Base-by-base conservation (phyloP, 2,113 vertebrate genomes). In the Tricholaema leucomelas region DNA sequence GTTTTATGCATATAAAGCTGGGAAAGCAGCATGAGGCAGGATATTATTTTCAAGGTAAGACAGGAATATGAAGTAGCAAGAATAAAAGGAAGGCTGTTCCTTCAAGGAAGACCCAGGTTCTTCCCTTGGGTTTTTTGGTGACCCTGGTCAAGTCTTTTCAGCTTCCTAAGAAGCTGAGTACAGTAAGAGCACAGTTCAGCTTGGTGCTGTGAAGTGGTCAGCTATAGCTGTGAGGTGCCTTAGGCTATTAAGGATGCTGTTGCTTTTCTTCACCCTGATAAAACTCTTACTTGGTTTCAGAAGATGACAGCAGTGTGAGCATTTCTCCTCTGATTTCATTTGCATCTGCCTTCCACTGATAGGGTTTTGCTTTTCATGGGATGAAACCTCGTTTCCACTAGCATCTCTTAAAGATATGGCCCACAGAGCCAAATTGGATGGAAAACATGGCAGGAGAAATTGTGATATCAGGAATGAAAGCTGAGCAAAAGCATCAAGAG, bases 221-320 rank as follows among this genome's bases (percentile, higher is more conserved):
- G 48, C 8, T 10, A 0, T 15, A 59, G 19, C 59, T 59, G 25
- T 2, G 15, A 64, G 65, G 30, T 54, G 27, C 48, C 42, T 54
- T 7, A 5, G 42, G 14, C 17, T 70, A 0, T 24, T 13, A 40
- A 50, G 35, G 48, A 8, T 64, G 65, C 11, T 60, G 1, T 4
- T 46, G 12, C 33, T 77, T 46, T 48, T 81, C 64, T 30, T 38
- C 40, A 20, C 11, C 2, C 58, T 60, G 66, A 69, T 58, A 72
- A 85, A 89, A 64, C 24, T 40, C 75, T 70, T n/a, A 27, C 56
- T 56, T 25, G 31, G 8, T 12, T 31, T 58, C 50, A 77, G 76
- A 55, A 85, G 23, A 20, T 15, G 54, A 55, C 35, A 66, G 71
- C 63, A 78, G 28, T 1, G 15, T 48, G 52, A 59, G 15, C 16